Evolutionary conservation across 2,888 invertebrate genomes (phyloP).

Genomic region (Ormyrus rosae): DNA sequence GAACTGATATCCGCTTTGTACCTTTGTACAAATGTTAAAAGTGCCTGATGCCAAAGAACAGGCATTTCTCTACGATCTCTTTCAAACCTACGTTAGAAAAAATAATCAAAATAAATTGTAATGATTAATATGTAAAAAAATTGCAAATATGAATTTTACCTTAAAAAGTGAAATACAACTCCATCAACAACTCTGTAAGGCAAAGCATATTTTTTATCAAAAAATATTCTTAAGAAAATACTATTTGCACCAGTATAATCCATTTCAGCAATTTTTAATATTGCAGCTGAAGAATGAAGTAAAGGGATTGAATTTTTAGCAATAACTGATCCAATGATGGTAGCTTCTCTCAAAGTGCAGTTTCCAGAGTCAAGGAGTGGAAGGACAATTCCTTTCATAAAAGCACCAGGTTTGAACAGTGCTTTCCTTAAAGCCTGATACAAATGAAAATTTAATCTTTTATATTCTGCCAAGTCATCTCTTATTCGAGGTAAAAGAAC

Average conservation of each 20-base stretch:
- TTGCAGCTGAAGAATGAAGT: slow-evolving; percentile 95
- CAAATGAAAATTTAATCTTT: slow-evolving; percentile 95
- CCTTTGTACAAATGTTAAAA: slow-evolving; percentile 94
- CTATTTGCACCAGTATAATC: slow-evolving; percentile 97
- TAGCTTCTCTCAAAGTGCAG: slow-evolving; percentile 96
- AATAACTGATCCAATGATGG: slow-evolving; percentile 94
- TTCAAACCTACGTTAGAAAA: slow-evolving; percentile 82
- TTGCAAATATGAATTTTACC: slow-evolving; percentile 77
- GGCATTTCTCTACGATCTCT: slow-evolving; percentile 90
- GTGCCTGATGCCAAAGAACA: slow-evolving; percentile 97
- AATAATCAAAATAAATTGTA: slow-evolving; percentile 6
- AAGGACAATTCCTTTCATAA: slow-evolving; percentile 93
- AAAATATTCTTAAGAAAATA: slow-evolving; percentile 93
- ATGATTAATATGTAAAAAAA: slow-evolving; percentile 8
- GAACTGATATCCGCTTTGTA: slow-evolving; percentile 96
- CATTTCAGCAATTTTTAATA: slow-evolving; percentile 98
- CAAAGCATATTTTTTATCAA: slow-evolving; percentile 98
- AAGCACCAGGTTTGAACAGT: slow-evolving; percentile 97
- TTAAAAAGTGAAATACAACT: slow-evolving; percentile 94
- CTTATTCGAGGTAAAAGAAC: slow-evolving; percentile 94
- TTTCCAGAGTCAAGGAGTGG: slow-evolving; percentile 90
- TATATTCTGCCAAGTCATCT: slow-evolving; percentile 97
- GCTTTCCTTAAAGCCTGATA: slow-evolving; percentile 96
- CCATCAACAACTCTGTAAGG: slow-evolving; percentile 97
- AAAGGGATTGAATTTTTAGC: slow-evolving; percentile 95